Percentiles rank a stretch among this genome's conserved stretches.
phyloP scores from a whole-genome alignment of 2,888 invertebrate genomes.

The Tinea semifulvella region DNA sequence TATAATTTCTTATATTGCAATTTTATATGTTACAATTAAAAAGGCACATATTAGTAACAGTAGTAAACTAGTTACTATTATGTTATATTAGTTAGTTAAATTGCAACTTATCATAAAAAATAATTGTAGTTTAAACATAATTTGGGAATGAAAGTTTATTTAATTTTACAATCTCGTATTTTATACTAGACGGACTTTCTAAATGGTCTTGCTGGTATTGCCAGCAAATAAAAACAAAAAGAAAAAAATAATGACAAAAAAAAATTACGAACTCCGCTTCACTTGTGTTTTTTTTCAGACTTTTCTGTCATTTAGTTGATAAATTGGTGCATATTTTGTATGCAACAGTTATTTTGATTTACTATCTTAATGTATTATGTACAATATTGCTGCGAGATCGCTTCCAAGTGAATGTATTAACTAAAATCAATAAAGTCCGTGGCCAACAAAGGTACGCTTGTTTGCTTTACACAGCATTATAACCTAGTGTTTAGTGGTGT shows the following conservation, averaged over 20 bases:
- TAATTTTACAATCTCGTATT: no score
- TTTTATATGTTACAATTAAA: no score
- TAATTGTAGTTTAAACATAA: no score
- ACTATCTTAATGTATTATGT: constrained; percentile 57
- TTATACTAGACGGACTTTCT: no score
- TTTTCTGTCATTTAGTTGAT: constrained; percentile 63
- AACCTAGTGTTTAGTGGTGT: constrained; percentile 61
- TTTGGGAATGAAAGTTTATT: no score
- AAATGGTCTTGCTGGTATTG: not conserved
- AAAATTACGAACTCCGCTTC: constrained; percentile 58
- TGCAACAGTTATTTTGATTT: constrained; percentile 60
- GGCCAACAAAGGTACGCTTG: constrained; percentile 68
- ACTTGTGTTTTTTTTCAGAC: constrained; percentile 65
- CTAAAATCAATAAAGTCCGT: constrained; percentile 67
- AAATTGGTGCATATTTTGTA: constrained; percentile 63
- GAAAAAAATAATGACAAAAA: constrained; percentile 41
- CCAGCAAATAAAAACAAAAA: not conserved
- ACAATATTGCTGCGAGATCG: constrained; percentile 47
- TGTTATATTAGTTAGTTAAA: no score
- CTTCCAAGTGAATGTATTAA: constrained; percentile 55
- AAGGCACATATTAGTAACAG: no score
- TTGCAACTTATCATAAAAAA: no score
- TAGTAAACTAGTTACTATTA: no score
- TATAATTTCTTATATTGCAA: no score
- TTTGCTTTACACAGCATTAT: constrained; percentile 57